These are phyloP conservation scores for Apantesis nais DNA, from an alignment of 2,888 invertebrate genomes.

Conservation along the genomic window DNA sequence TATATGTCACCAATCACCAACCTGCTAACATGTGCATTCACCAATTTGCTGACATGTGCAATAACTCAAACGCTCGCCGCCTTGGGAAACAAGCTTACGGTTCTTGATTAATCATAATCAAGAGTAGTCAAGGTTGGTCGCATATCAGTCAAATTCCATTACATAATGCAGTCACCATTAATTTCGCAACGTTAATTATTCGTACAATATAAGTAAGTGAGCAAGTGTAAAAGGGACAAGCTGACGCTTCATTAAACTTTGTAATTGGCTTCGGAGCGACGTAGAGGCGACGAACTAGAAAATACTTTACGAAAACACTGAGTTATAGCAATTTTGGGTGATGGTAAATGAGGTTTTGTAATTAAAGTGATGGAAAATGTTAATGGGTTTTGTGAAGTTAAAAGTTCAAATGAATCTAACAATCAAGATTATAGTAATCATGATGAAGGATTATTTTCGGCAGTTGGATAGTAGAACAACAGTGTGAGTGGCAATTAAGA, in stretches of 20 bases:
- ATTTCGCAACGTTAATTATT: slow-evolving; percentile 46
- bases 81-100: neutral
- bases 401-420: slow-evolving; percentile 8
- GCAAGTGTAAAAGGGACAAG: slow-evolving; percentile 45
- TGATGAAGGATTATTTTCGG: neutral
- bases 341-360: slow-evolving; percentile 38
- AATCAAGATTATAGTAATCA: neutral
- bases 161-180: slow-evolving; percentile 38
- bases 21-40: neutral
- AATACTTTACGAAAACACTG: slow-evolving; percentile 48
- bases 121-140: neutral
- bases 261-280: slow-evolving; percentile 58
- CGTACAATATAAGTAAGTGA: slow-evolving; percentile 41
- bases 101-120: neutral
- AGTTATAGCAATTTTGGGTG: slow-evolving; percentile 41
- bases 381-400: slow-evolving; percentile 5
- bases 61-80: neutral
- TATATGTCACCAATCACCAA: neutral
- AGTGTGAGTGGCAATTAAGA: neutral
- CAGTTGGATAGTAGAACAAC: neutral
- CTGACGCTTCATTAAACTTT: slow-evolving; percentile 63
- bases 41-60: too few species aligned
- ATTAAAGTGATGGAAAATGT: slow-evolving; percentile 20
- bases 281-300: slow-evolving; percentile 49
- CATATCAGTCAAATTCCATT: slow-evolving; percentile 29